phyloP scores from a whole-genome alignment of 2,797 vertebrate species.

The Manis pentadactyla region DNA sequence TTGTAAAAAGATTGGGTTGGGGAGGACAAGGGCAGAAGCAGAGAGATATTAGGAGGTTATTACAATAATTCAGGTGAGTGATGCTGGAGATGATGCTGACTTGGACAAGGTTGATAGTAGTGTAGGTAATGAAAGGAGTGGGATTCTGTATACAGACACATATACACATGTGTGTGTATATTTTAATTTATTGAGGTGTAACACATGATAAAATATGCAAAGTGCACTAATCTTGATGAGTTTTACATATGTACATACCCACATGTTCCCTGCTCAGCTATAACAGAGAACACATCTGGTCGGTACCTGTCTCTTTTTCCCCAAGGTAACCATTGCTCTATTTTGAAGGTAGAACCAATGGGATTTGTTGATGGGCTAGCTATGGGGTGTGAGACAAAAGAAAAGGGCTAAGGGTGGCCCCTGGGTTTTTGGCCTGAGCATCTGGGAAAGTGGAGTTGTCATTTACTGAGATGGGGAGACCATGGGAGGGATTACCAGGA shows the following conservation, averaged over 20 bases:
- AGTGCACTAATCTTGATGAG: background rate
- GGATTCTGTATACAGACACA: background rate
- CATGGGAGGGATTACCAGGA: background rate
- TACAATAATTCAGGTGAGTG: background rate
- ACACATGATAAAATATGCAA: background rate
- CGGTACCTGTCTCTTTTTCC: background rate
- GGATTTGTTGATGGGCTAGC: background rate
- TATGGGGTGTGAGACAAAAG: background rate
- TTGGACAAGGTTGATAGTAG: background rate
- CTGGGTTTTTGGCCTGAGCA: background rate
- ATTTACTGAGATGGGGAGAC: background rate
- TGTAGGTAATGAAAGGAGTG: background rate
- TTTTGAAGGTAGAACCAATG: background rate
- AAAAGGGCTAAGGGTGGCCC: background rate
- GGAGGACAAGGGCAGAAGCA: background rate
- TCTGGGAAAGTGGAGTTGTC: background rate
- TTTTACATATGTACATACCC: background rate
- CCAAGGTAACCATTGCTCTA: background rate
- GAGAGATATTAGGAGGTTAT: background rate
- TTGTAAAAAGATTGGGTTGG: background rate
- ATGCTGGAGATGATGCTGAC: background rate
- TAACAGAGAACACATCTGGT: background rate
- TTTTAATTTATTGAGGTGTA: background rate
- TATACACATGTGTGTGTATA: background rate
- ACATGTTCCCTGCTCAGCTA: background rate